Evolutionary conservation across 2,888 invertebrate species (phyloP).

Genomic region (Imbricaverruca yamaguchii): DNA sequence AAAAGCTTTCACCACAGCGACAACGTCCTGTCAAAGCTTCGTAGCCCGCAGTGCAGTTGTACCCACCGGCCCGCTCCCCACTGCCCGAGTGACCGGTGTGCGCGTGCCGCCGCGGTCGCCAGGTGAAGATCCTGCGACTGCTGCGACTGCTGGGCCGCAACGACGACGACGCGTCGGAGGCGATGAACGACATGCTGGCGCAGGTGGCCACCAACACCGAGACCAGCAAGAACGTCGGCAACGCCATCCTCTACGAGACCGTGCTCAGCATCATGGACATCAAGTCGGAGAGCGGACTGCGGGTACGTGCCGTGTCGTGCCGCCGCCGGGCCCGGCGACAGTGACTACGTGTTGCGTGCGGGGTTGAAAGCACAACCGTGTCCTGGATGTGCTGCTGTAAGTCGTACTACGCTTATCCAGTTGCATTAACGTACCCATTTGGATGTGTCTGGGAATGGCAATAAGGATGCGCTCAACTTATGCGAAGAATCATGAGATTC

Average conservation of each 20-base stretch:
- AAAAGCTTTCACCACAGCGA: no score
- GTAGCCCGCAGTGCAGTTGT: no score
- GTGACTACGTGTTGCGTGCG: neutral
- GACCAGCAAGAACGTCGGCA: constrained; percentile 99
- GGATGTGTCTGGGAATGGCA: no score
- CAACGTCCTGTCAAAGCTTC: no score
- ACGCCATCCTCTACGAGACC: constrained; percentile 99
- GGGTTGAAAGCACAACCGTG: neutral
- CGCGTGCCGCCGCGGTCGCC: constrained; percentile 26
- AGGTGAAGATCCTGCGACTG: constrained; percentile 93
- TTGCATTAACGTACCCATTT: no score
- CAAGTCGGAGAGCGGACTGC: constrained; percentile 85
- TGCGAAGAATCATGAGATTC: no score
- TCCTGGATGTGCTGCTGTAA: neutral
- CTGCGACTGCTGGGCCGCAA: constrained; percentile 90
- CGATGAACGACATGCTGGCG: constrained; percentile 99
- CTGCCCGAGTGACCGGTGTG: no score
- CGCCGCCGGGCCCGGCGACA: neutral
- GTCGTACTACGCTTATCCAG: no score
- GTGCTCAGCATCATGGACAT: constrained; percentile 99
- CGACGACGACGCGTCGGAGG: constrained; percentile 94
- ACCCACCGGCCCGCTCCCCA: no score
- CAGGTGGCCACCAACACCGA: constrained; percentile 99
- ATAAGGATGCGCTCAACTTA: no score
- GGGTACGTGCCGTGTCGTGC: constrained; percentile 48